Percentiles rank a stretch among this genome's conserved stretches.
Conservation (phyloP, 1,140 invertebrate species). For the Drosophila pachea region DNA sequence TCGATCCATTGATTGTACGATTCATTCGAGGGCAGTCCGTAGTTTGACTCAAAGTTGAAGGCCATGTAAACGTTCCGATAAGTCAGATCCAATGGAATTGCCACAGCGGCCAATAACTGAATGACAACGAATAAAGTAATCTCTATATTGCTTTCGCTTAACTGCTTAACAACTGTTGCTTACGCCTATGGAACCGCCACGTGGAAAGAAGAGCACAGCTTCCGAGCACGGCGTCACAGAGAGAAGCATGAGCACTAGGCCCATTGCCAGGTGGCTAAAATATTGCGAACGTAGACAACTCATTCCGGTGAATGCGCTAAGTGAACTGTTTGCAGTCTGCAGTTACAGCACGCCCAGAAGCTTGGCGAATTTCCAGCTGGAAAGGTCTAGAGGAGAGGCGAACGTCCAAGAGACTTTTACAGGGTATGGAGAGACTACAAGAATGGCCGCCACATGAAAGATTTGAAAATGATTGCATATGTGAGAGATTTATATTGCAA, state of each 20-base stretch:
- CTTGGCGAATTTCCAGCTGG: slow-evolving; percentile 9
- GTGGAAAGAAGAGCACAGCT: slow-evolving; percentile 58
- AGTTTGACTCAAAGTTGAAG: slow-evolving; percentile 88
- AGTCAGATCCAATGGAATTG: slow-evolving; percentile 82
- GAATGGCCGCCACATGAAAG: not conserved
- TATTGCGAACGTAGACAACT: slow-evolving; percentile 15
- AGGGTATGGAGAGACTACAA: not conserved
- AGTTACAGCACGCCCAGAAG: slow-evolving; percentile 5
- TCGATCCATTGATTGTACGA: slow-evolving; percentile 68
- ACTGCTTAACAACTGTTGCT: slow-evolving; percentile 5
- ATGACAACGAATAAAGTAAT: slow-evolving; percentile 2
- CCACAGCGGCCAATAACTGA: slow-evolving; percentile 83
- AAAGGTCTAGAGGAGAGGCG: not conserved
- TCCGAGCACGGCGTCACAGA: not conserved
- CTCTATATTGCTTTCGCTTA: not conserved
- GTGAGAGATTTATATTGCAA: too few relatives aligned
- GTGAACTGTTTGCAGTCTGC: slow-evolving; percentile 41
- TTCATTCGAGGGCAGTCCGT: slow-evolving; percentile 79
- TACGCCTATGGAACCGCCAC: slow-evolving; percentile 67
- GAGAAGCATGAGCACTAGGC: slow-evolving; percentile 1
- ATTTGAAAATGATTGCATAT: too few relatives aligned
- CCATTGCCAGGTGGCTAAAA: slow-evolving; percentile 11
- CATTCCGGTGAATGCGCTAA: slow-evolving; percentile 39
- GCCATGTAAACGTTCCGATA: slow-evolving; percentile 85
- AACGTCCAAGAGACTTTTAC: not conserved